Conservation (phyloP, 2,113 vertebrate species). For the Hemicordylus capensis region DNA sequence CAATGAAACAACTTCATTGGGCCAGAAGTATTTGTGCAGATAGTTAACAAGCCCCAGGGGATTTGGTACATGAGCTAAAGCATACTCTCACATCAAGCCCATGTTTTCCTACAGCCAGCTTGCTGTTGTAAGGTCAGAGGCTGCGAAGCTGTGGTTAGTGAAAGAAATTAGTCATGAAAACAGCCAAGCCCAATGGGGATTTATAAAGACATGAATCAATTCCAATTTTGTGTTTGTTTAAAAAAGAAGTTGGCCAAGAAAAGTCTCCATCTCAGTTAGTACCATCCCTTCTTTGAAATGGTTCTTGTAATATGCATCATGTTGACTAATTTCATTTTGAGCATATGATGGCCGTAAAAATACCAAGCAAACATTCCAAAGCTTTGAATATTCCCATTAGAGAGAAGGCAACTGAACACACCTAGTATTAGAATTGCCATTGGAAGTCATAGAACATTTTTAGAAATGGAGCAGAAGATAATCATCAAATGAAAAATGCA, state of each 20-base stretch:
- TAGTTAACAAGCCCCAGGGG: slow-evolving; percentile 70
- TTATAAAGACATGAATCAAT: slow-evolving; percentile 64
- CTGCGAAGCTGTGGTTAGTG: slow-evolving; percentile 69
- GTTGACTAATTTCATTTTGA: slow-evolving; percentile 34
- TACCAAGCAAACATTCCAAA: slow-evolving; percentile 14
- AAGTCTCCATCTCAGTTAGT: slow-evolving; percentile 41
- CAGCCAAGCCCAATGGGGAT: slow-evolving; percentile 64
- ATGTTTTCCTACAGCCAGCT: slow-evolving; percentile 71
- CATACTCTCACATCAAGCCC: slow-evolving; percentile 64
- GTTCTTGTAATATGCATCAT: background rate
- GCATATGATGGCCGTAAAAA: background rate
- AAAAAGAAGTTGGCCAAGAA: slow-evolving; percentile 55
- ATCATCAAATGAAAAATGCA: background rate
- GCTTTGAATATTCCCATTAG: slow-evolving; percentile 4
- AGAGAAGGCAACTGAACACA: slow-evolving; percentile 35
- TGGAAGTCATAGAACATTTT: slow-evolving; percentile 24
- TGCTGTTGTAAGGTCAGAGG: slow-evolving; percentile 73
- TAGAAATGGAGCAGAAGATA: background rate
- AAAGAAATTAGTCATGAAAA: slow-evolving; percentile 80
- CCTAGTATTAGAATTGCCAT: background rate
- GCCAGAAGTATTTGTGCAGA: slow-evolving; percentile 54
- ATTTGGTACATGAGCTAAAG: slow-evolving; percentile 66
- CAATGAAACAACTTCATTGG: slow-evolving; percentile 52
- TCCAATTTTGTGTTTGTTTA: slow-evolving; percentile 66
- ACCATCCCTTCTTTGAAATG: slow-evolving; percentile 23